phyloP scores from a whole-genome alignment of 2,888 invertebrate genomes.

The Athripsodes cinereus region DNA sequence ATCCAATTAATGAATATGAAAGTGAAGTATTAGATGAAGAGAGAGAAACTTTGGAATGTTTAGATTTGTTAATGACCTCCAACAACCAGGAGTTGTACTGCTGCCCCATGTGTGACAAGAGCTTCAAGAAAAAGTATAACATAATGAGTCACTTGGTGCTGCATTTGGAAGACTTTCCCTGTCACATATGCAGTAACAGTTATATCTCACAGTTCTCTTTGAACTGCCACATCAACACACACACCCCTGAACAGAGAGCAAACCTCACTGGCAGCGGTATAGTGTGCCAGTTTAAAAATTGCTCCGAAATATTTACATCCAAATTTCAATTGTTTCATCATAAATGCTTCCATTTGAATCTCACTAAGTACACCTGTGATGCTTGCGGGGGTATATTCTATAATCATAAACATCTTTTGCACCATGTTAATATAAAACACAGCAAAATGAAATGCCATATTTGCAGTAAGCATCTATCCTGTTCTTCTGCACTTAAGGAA shows the following conservation, averaged over 20 bases:
- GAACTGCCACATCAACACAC: conserved; percentile 27
- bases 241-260: conserved; percentile 13
- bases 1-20: background rate
- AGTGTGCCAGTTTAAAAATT: conserved; percentile 25
- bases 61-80: background rate
- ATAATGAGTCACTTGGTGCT: conserved; percentile 27
- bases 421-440: conserved; percentile 27
- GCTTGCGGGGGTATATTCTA: conserved; percentile 27
- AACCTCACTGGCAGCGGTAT: conserved; percentile 7
- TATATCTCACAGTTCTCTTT: conserved; percentile 27
- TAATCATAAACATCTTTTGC: conserved; percentile 22
- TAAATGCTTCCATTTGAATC: conserved; percentile 21
- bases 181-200: conserved; percentile 29
- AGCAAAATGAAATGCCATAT: conserved; percentile 25
- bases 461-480: conserved; percentile 26
- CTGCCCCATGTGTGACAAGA: conserved; percentile 29
- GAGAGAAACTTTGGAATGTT: background rate
- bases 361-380: conserved; percentile 22
- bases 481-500: background rate
- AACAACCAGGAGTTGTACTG: background rate
- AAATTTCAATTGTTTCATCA: conserved; percentile 28
- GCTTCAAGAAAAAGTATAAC: conserved; percentile 28
- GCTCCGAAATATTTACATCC: conserved; percentile 25
- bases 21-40: too few relatives aligned
- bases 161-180: conserved; percentile 28